phyloP scores from a whole-genome alignment of 2,797 vertebrate species.

The Coluber constrictor region DNA sequence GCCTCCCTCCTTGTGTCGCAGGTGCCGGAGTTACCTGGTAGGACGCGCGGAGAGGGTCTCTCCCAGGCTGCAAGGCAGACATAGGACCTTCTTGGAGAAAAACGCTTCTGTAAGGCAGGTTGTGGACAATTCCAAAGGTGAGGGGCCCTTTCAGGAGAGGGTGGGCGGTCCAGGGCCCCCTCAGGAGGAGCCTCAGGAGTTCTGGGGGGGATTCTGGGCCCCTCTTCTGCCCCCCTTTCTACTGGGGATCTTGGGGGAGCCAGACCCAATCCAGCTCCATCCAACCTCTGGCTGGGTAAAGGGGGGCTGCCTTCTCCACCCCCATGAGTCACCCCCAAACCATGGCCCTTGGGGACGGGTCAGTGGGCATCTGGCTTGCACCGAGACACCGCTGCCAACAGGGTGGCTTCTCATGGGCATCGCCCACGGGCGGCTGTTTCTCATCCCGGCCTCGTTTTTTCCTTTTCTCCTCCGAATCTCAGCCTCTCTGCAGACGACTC shows the following conservation, averaged over 20 bases:
- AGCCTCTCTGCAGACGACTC: not conserved
- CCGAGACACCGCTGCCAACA: not conserved
- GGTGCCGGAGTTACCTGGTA: not conserved
- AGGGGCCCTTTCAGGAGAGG: not conserved
- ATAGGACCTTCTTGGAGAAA: not conserved
- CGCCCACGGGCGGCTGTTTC: rapidly evolving
- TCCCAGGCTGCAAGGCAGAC: not conserved
- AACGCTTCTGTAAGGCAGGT: not conserved
- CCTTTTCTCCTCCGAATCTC: not conserved
- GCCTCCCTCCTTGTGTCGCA: not conserved
- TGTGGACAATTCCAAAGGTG: not conserved
- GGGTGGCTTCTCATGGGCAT: not conserved
- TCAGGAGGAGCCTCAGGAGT: not conserved
- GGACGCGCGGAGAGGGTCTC: not conserved
- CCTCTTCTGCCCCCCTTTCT: not conserved
- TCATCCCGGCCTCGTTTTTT: not conserved
- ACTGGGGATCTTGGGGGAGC: rapidly evolving
- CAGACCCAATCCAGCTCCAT: not conserved
- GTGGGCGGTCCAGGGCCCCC: too few relatives aligned
- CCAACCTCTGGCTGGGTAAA: not conserved
- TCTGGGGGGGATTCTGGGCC: not conserved
- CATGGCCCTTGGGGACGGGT: not conserved
- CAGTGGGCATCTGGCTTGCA: not conserved
- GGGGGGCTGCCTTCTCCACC: not conserved
- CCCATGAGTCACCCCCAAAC: not conserved